Evolutionary conservation across 2,888 invertebrate species (phyloP), one percentile per base, ranked within the genome.

Genomic region (Eupithecia vulgata): DNA sequence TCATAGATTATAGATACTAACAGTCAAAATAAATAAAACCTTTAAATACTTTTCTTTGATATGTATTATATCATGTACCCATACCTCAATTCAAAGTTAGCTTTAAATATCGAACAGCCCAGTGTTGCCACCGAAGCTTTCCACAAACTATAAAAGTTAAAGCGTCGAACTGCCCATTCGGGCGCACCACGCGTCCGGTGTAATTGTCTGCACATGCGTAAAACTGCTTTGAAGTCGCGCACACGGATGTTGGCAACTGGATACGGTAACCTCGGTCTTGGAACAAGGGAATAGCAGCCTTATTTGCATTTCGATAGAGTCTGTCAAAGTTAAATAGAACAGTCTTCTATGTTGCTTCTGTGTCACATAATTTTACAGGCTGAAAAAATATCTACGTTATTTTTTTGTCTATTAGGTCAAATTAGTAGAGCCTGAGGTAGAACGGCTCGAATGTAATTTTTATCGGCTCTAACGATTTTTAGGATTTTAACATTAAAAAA

Each of bases 181-280:
- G 80, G 66, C 81, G 83, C 78, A 79, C 79, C 12, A 35, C 25
- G 72, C 72, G 83, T 79, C 78, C 80, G 80, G 81, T 80, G 78
- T 83, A 84, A 88, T 86, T 86, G 85, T 78, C 80, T 82, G 85
- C 89, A 89, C 88, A 88, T 90, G 91, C 88, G 91, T 90, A 81
- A 88, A 64, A 87, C 71, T 74, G 76, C 85, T 89, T 90, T 89
- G 89, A 89, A 83, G 85, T 87, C 67, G 72, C 70, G 72, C 65
- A 71, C 75, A 73, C 45, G 68, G 71, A 68, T 71, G 72, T 74
- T 48, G 70, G 59, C 30, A 67, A 62, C 72, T 76, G 68, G 71
- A 79, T 74, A 74, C 71, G 57, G 57, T 25, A 25, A 25, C 25
- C 13, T 57, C 25, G 57, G 25, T 57, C 13, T 12, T 57, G 25